Evolutionary conservation across 1,140 invertebrate genomes (phyloP), one percentile per base, ranked within the genome.

Genomic region (Aradophagus sp.): DNA sequence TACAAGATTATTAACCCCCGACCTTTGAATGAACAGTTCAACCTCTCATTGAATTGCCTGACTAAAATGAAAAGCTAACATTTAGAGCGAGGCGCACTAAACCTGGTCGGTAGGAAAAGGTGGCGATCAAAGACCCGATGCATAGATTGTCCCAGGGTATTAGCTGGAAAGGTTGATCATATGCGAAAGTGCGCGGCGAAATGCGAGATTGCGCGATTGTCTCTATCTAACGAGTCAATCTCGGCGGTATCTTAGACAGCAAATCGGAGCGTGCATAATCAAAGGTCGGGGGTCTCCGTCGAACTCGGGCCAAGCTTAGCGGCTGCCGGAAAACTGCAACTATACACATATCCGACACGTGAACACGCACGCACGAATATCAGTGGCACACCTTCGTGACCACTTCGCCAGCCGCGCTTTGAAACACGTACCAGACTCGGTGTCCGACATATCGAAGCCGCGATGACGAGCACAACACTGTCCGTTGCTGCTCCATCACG

Each of bases 401-500:
- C 42, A 50, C 27, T 62, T 70, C 52, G 32, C n/a, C 19, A 55
- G 39, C 42, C 45, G 27, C 15, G 36, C 14, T 47, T 63, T 42
- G 32, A 67, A 61, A 8, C 50, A 66, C 55, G 42, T 81, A 84
- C 84, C 83, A 67, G 80, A 81, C 41, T 82, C 82, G 55, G 56
- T 75, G 38, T 82, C 82, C 42, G 83, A 83, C 84, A 86, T 86
- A 72, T 80, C 62, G 72, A 74, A 73, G 67, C 19, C 62, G 13
- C 36, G 23, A 56, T 50, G 47, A 74, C 65, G 53, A 71, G 41
- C 52, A 38, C 42, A 62, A 63, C 59, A 77, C 76, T 80, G 76
- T 53, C 59, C 53, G 71, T 42, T 38, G 41, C 35, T 19, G 58
- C 41, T 38, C 23, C 66, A 66, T 42, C 26, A 59, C 35, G 50